Conservation (phyloP, 2,797 vertebrate genomes). For the Chelon auratus region DNA sequence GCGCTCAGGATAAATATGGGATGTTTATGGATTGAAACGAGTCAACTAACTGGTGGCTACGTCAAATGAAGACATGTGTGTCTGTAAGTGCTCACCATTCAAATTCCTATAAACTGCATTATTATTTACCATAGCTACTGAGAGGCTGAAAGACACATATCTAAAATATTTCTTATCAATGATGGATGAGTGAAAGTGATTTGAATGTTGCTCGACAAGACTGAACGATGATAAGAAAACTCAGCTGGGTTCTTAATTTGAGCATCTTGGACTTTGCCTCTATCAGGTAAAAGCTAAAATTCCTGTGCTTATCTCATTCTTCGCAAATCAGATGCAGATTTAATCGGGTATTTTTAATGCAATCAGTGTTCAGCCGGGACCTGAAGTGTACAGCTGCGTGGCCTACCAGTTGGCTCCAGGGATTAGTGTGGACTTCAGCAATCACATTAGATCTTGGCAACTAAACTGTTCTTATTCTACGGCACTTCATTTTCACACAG, state of each 20-base stretch:
- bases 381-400: slow-evolving; percentile 35
- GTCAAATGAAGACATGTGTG: not conserved
- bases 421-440: slow-evolving; percentile 36
- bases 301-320: slow-evolving; percentile 14
- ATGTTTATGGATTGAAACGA: slow-evolving; percentile 15
- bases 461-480: slow-evolving; percentile 10
- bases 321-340: slow-evolving; percentile 58
- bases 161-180: not conserved
- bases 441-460: slow-evolving; percentile 5
- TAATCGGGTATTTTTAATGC: slow-evolving; percentile 53
- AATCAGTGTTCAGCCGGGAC: slow-evolving; percentile 32
- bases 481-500: not conserved
- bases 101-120: not conserved
- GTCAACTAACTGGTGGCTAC: slow-evolving; percentile 3
- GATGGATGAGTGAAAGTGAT: not conserved
- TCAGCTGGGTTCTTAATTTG: slow-evolving; percentile 26
- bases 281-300: slow-evolving; percentile 30
- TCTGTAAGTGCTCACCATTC: not conserved
- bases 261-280: slow-evolving; percentile 16
- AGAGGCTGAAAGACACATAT: not conserved
- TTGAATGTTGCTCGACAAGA: slow-evolving; percentile 18
- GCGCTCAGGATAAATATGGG: slow-evolving; percentile 33
- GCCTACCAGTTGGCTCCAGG: slow-evolving; percentile 1
- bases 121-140: not conserved
- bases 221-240: slow-evolving; percentile 6